Evolutionary conservation across 92 coral and sea anemone genomes (phyloP), one percentile per base, ranked within the genome.

Genomic region (Porites cylindrica): DNA sequence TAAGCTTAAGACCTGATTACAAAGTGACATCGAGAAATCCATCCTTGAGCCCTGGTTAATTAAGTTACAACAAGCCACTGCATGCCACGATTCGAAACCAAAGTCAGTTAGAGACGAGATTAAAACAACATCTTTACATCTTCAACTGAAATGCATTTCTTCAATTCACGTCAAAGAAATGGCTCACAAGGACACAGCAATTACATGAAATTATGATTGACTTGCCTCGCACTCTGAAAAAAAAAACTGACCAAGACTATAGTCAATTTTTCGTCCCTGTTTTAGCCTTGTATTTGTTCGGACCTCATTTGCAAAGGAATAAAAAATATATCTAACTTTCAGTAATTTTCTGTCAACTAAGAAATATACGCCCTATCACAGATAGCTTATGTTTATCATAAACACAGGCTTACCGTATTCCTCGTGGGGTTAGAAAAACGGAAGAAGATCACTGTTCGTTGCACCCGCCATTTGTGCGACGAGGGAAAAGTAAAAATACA

Each of bases 381-480:
- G 60, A 13, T 52, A 43, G 20, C 21, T 13, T 66, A 10, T 18
- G 16, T 59, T 5, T 12, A 18, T 54, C 23, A n/a, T 16, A 19
- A n/a, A 47, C 2, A 18, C 78, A 56, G 71, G 4, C 86, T 71
- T 58, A 82, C 86, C 78, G 60, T 82, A 10, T 32, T 59, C 59
- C 78, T 38, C 59, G 29, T 59, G 51, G 18, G 38, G 69, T 70
- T 1, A 70, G 14, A 38, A 70, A n/a, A 78, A 26, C 13, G 26
- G n/a, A 4, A 26, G 50, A 71, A 59, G 77, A n/a, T 82, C 77
- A 38, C 59, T 82, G 4, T 20, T 58, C 60, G 38, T 70, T 19
- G 77, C 69, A 72, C 78, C 51, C 70, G 56, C 70, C 86, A 59
- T 70, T 82, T 71, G 18, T 24, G 73, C 56, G 56, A 66, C 56